Base-by-base conservation (phyloP, 2,113 vertebrate genomes). In the Sebastes schlegelii region DNA sequence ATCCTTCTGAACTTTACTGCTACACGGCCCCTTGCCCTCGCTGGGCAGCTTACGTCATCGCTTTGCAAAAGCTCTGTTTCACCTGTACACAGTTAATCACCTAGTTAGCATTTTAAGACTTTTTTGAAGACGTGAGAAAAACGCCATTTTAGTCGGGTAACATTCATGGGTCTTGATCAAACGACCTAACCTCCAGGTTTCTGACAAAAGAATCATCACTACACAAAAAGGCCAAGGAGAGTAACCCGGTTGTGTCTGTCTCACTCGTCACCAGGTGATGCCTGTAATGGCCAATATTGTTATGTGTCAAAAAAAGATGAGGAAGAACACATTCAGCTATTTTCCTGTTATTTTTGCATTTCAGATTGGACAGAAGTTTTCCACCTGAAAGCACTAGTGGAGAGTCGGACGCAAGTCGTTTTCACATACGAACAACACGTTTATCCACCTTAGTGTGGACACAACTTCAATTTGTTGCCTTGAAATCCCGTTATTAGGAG, bases 61-160 rank as follows among this genome's bases (percentile, higher is more conserved):
- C 48, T 62, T 52, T 43, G 76, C 10, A 55, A 71, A 26, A 17
- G 19, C 23, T 23, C 34, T 70, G 77, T 71, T 45, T 79, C 34
- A 3, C 10, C 9, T 54, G 34, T 26, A 16, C n/a, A 67, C 23
- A n/a, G 34, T 12, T 14, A 54, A 54, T 48, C 14, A 55, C 49
- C 14, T 8, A 40, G 61, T 23, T n/a, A 40, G 55, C 69, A 52
- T n/a, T 71, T 72, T n/a, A 16, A 67, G 54, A 46, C 26, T 2
- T 67, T 4, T 67, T 7, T 19, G 40, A 17, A 42, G 55, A 48
- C 8, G n/a, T 2, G 8, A 46, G 72, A 49, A 5, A 51, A 52
- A 74, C 4, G 1, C 0, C 4, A 23, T 23, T 23, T 43, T 7
- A 45, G 5, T 74, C 1, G 5, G 12, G 64, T 21, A 23, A 66